Percentiles rank a stretch among this genome's conserved stretches.
Evolutionary conservation across 2,888 invertebrate genomes (phyloP).

Genomic region (Coelogynopora nodosa): DNA sequence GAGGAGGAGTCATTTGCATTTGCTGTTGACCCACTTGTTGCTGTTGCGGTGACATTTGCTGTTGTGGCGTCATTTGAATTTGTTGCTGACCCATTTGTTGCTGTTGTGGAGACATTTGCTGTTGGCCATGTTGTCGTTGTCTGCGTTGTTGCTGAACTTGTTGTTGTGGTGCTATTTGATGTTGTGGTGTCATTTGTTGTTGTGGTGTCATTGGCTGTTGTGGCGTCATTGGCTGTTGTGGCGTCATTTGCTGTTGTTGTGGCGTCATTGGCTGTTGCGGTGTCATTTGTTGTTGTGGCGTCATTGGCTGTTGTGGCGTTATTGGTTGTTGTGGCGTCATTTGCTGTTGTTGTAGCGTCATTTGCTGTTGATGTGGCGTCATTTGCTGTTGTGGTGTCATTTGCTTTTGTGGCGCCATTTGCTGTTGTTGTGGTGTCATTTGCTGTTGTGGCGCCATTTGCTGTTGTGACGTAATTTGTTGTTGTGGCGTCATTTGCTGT

Average conservation of each 20-base stretch:
- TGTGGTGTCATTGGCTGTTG: not conserved
- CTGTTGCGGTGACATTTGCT: not conserved
- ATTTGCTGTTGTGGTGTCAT: not conserved
- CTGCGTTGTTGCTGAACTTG: too few species aligned
- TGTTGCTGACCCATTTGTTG: not conserved
- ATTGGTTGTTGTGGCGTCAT: not conserved
- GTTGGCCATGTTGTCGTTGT: too few species aligned
- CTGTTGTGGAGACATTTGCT: not conserved
- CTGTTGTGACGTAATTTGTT: not conserved
- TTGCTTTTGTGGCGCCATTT: not conserved
- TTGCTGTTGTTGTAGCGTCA: not conserved
- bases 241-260: not conserved
- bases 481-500: not conserved
- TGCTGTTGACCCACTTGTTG: not conserved
- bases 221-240: not conserved
- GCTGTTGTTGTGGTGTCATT: not conserved
- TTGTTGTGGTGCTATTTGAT: not conserved
- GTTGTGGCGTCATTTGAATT: not conserved
- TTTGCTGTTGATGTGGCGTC: not conserved
- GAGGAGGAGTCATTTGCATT: not conserved
- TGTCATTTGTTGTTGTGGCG: not conserved
- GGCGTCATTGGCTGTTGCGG: not conserved
- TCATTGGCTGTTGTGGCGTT: not conserved
- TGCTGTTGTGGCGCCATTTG: not conserved
- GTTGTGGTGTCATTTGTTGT: not conserved